These are phyloP conservation scores for Myiothlypis chrysogaster DNA, from an alignment of 2,797 vertebrate species.

Conservation along the genomic window DNA sequence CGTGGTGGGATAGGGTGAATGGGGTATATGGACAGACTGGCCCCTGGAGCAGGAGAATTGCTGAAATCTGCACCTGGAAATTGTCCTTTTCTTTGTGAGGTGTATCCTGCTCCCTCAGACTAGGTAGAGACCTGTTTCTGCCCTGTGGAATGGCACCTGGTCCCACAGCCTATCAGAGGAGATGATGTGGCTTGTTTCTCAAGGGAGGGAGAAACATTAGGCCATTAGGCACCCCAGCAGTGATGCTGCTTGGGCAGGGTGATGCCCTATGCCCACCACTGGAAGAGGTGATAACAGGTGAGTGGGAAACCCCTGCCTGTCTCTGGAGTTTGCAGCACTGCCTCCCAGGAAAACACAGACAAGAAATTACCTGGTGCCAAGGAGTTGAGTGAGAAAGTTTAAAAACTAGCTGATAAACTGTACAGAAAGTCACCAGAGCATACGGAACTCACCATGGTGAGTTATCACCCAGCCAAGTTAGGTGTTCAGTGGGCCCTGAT, in stretches of 20 bases:
- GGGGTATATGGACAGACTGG: rapidly evolving
- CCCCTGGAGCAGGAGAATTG: neutral
- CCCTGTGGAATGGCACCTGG: neutral
- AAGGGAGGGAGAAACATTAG: neutral
- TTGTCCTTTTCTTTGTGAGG: neutral
- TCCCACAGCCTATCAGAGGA: neutral
- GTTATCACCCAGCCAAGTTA: neutral
- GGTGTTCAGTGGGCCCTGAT: neutral
- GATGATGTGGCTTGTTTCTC: neutral
- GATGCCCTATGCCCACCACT: neutral
- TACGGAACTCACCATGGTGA: neutral
- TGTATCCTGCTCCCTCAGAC: neutral
- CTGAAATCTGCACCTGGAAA: neutral
- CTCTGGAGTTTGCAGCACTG: neutral
- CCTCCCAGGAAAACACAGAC: neutral
- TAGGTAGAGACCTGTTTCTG: neutral
- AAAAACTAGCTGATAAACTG: neutral
- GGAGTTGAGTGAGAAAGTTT: neutral
- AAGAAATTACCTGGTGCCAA: neutral
- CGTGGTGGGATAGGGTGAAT: neutral
- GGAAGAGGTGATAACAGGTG: neutral
- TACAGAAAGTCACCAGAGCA: neutral
- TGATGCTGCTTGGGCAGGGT: neutral
- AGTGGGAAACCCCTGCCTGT: neutral
- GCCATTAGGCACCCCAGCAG: neutral